These are phyloP conservation scores for Halotydeus destructor DNA, from an alignment of 1,140 invertebrate genomes.

Conservation along the genomic window DNA sequence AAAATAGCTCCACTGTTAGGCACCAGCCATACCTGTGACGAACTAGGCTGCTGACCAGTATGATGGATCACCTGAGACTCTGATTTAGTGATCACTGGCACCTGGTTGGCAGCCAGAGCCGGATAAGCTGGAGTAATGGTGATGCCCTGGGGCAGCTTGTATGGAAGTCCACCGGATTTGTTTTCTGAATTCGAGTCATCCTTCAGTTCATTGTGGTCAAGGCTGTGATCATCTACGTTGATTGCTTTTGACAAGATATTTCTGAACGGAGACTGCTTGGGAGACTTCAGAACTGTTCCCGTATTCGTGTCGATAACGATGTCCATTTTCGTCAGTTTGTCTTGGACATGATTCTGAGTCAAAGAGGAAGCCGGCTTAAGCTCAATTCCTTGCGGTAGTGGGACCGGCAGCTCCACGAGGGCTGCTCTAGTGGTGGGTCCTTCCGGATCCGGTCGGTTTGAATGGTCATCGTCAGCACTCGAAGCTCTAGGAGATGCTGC, in stretches of 20 bases:
- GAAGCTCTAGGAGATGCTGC: background rate
- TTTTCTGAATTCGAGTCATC: background rate
- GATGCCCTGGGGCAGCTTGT: slow-evolving; percentile 1
- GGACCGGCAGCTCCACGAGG: background rate
- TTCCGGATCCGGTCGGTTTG: background rate
- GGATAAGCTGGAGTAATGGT: background rate
- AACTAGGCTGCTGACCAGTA: background rate
- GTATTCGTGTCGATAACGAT: background rate
- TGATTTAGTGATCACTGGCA: background rate
- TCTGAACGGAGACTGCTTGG: background rate
- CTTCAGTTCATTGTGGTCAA: background rate
- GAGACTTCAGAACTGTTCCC: background rate
- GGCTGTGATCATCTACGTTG: background rate
- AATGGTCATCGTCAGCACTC: background rate
- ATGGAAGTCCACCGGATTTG: slow-evolving; percentile 1
- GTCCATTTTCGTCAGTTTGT: background rate
- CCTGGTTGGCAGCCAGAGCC: background rate
- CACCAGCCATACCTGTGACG: background rate
- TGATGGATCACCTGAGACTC: background rate
- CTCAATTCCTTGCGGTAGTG: background rate
- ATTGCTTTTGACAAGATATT: background rate
- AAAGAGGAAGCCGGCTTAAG: background rate
- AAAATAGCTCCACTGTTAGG: background rate
- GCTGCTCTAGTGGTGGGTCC: background rate
- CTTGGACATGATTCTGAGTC: too few relatives aligned